These are phyloP conservation scores for Isurus oxyrinchus DNA, from an alignment of 2,113 vertebrate species.

Conservation along the genomic window DNA sequence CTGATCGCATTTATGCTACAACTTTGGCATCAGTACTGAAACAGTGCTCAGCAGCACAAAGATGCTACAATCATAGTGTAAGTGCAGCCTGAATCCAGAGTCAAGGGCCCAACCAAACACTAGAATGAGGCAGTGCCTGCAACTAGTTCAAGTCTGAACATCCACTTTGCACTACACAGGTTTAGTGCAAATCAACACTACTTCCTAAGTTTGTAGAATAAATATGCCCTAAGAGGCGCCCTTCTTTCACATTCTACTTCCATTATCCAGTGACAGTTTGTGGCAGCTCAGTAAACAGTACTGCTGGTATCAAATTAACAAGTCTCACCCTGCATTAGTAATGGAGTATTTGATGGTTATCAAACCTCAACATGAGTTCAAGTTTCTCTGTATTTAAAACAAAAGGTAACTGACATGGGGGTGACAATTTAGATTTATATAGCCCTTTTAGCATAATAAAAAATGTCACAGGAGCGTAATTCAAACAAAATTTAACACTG, in stretches of 20 bases:
- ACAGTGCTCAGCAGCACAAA: neutral
- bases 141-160: neutral
- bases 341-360: neutral
- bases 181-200: neutral
- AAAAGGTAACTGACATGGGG: neutral
- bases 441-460: neutral
- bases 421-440: neutral
- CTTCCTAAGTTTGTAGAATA: neutral
- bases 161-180: neutral
- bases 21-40: neutral
- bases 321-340: neutral
- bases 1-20: neutral
- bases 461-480: neutral
- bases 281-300: neutral
- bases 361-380: neutral
- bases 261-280: neutral
- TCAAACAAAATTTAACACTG: too few relatives aligned
- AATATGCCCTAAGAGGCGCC: neutral
- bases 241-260: neutral
- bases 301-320: neutral
- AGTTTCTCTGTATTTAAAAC: neutral
- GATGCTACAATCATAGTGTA: neutral
- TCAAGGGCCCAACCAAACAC: neutral
- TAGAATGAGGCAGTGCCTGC: neutral
- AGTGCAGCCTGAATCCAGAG: neutral